Conservation (phyloP, 2,113 vertebrate species). For the Pituophis catenifer region DNA sequence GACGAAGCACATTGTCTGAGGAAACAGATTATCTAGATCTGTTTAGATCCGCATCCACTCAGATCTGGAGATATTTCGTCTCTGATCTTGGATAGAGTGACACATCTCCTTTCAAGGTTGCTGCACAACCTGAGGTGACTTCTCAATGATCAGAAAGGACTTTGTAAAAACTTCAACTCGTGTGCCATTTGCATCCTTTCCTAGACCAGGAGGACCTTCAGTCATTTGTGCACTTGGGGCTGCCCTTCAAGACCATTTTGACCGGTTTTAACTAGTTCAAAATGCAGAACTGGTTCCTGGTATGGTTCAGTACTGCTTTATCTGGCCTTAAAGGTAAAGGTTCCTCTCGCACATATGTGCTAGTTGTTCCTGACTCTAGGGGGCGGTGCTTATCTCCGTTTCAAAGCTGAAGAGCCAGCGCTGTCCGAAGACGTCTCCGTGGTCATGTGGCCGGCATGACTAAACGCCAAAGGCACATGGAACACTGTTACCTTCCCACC, state of each 20-base stretch:
- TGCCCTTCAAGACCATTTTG: neutral
- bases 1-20: neutral
- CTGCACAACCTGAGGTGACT: neutral
- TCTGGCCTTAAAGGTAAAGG: too few relatives aligned
- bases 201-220: neutral
- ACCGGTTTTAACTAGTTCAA: neutral
- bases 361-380: too few relatives aligned
- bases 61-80: neutral
- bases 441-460: too few relatives aligned
- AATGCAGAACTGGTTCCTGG: neutral
- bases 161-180: neutral
- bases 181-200: neutral
- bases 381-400: too few relatives aligned
- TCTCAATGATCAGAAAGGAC: neutral
- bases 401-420: too few relatives aligned
- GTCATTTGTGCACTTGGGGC: neutral
- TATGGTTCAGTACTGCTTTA: neutral
- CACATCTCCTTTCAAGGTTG: neutral
- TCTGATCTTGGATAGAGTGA: neutral
- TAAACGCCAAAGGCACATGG: too few relatives aligned
- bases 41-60: neutral
- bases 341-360: too few relatives aligned
- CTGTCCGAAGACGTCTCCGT: too few relatives aligned
- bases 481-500: too few relatives aligned
- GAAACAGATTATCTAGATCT: neutral